Evolutionary conservation across 2,888 invertebrate genomes (phyloP), one percentile per base, ranked within the genome.

Genomic region (Terebella lapidaria): DNA sequence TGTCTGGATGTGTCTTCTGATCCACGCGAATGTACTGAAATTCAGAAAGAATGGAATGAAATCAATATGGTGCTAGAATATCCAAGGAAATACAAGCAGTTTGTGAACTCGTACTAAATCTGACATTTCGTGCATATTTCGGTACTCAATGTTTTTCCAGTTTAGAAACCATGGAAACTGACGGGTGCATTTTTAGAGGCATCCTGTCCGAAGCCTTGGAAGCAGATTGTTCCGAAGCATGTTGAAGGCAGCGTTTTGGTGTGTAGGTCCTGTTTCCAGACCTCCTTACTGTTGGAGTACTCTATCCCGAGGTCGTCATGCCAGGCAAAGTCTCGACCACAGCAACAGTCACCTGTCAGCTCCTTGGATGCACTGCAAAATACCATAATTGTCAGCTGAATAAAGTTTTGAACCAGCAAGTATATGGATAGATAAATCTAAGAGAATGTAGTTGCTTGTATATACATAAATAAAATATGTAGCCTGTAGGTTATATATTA

Each of bases 191-290:
- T 70, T 10, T 46, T 47, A 1, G 61, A 58, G n/a, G 69, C 62
- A 57, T 75, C 76, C 55, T 71, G 70, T 4, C 77, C 77, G 66
- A 76, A 78, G 1, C 78, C 78, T 30, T 69, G 61, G 63, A 78
- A 78, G 53, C 67, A 64, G 26, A 78, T 72, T 10, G 59, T 67
- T 18, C 77, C 77, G 29, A 53, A 53, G 15, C 27, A 27, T 15
- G 26, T 53, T 5, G 53, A 10, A 15, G 26, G 27, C 29, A 27
- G 5, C 5, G 26, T 22, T 5, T 27, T 5, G 25, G 53, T 53
- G 29, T 28, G 10, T 10, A 27, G 4, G 22, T 25, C 53, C 15
- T 5, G 10, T 4, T 5, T 5, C 53, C 53, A 53, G 15, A 5
- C 28, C 53, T 28, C 5, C 10, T 28, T 53, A 27, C 27, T 26